Evolutionary conservation across 1,140 invertebrate species (phyloP), one percentile per base, ranked within the genome.

Genomic region (Hestina assimilis): DNA sequence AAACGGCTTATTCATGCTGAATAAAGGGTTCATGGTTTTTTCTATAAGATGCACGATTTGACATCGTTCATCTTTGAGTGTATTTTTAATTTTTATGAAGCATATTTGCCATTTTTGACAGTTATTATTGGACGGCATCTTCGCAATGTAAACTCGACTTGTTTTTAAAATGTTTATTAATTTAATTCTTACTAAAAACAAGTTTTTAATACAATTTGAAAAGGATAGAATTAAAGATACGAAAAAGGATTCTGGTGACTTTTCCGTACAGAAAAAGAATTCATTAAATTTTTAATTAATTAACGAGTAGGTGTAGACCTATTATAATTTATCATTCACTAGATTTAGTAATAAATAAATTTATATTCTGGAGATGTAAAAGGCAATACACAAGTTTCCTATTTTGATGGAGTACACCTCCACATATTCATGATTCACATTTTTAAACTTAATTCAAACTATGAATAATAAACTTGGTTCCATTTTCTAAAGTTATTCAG

Each of bases 351-450:
- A 56, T 21, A 46, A 28, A 23, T 43, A 43, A 51, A 59, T 57
- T 51, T 48, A 23, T 29, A 29, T 31, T 45, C 46, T 63, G 46
- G 57, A 57, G 62, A 24, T 35, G 66, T 28, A 38, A 58, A 72
- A 72, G 59, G 56, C 59, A 54, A 76, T 77, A 75, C 72, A 72
- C 80, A 72, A 86, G 80, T 84, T 83, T 86, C 81, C 81, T 81
- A 75, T 69, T 78, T 75, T 46, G 72, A 59, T 47, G 35, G 9
- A 15, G 35, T 43, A 70, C 75, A 75, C 79, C 74, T 72, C 69
- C 76, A 73, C 72, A 64, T 31, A 21, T 58, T 45, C 40, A 31
- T 83, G 79, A 86, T 65, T 86, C 80, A 86, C 51, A 41, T 43
- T 48, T 24, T 52, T 19, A 58, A 51, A 50, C 51, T 51, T 26